Percentiles rank a stretch among this genome's conserved stretches.
These are phyloP conservation scores for Sebastes miniatus DNA, from an alignment of 2,797 vertebrate species.

Conservation along the genomic window DNA sequence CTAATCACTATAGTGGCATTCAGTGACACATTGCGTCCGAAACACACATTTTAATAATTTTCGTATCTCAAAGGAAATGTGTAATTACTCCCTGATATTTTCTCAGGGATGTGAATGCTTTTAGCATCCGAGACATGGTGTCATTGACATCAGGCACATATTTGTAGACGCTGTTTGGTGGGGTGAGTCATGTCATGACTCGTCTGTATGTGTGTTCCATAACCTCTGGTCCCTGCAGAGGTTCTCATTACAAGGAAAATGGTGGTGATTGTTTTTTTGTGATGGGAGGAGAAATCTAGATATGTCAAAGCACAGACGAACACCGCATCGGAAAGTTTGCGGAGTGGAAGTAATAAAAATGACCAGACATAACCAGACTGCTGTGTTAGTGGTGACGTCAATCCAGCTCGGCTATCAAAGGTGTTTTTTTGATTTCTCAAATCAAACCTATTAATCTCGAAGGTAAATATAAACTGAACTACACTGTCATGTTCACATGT, in stretches of 20 bases:
- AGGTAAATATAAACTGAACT: background rate
- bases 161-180: conserved; percentile 59
- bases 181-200: conserved; percentile 72
- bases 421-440: conserved; percentile 15
- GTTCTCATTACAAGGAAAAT: conserved; percentile 73
- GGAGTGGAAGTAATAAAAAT: conserved; percentile 55
- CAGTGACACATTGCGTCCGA: conserved; percentile 27
- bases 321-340: conserved; percentile 31
- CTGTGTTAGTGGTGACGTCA: conserved; percentile 29
- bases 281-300: conserved; percentile 56
- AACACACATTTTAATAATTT: conserved; percentile 62
- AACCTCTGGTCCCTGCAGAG: conserved; percentile 68
- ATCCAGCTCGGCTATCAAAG: background rate
- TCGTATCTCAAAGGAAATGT: conserved; percentile 68
- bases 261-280: conserved; percentile 58
- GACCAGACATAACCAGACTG: conserved; percentile 33
- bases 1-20: conserved; percentile 14
- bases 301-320: conserved; percentile 62
- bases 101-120: conserved; percentile 66
- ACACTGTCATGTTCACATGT: background rate
- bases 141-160: conserved; percentile 73
- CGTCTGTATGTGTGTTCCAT: conserved; percentile 63
- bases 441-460: conserved; percentile 1
- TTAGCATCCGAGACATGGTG: conserved; percentile 63
- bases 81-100: conserved; percentile 63